Percentiles rank a stretch among this genome's conserved stretches.
Evolutionary conservation across 2,797 vertebrate species (phyloP).

Genomic region (Pangasius mekongensis): DNA sequence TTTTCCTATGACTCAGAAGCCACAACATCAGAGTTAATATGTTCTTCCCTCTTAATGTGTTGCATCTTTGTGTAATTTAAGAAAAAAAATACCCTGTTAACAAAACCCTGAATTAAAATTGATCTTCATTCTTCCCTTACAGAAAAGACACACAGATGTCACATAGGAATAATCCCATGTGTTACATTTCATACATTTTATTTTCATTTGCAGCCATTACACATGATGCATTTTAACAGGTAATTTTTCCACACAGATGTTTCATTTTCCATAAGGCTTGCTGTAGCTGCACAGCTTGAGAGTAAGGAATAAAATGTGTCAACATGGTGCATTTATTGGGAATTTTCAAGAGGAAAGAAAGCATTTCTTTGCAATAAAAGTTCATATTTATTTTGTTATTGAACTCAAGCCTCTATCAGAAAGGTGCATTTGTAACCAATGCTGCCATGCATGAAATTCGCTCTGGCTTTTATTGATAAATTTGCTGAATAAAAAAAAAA

Average conservation of each 20-base stretch:
- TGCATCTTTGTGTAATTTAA: background rate
- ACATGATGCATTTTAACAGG: background rate
- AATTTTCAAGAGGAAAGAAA: slow-evolving; percentile 58
- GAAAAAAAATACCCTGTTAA: background rate
- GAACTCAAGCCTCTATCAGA: slow-evolving; percentile 79
- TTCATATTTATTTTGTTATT: slow-evolving; percentile 70
- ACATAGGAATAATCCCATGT: background rate
- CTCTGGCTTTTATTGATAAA: slow-evolving; percentile 66
- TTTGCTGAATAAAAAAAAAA: too few species aligned
- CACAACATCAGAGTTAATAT: background rate
- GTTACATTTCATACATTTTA: background rate
- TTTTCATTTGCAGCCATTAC: background rate
- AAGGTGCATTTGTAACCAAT: slow-evolving; percentile 80
- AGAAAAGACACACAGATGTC: background rate
- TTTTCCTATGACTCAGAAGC: background rate
- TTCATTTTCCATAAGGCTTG: background rate
- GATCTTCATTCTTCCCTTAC: background rate
- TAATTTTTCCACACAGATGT: background rate
- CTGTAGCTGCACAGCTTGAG: background rate
- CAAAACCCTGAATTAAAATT: background rate
- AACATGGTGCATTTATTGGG: slow-evolving; percentile 29
- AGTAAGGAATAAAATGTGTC: background rate
- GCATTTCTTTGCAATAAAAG: slow-evolving; percentile 25
- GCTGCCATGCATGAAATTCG: slow-evolving; percentile 81
- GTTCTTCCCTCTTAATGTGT: background rate